Conservation (phyloP, 1,140 invertebrate species). For the Coelopa frigida region DNA sequence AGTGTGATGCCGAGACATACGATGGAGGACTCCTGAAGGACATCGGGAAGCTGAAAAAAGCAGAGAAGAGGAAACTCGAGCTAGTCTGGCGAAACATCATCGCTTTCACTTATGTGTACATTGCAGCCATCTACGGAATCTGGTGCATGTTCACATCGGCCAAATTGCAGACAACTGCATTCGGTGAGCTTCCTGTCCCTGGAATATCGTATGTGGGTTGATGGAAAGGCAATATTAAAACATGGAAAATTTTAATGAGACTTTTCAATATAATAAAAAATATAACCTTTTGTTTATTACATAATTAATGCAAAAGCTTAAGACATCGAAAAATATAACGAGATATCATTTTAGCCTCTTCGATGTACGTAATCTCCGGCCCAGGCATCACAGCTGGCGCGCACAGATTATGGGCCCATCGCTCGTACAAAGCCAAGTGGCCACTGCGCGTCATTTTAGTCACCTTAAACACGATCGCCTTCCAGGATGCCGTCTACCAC, state of each 20-base stretch:
- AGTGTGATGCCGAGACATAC: background rate
- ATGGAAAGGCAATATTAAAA: background rate
- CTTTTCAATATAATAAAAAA: too few species aligned
- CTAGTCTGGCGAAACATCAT: background rate
- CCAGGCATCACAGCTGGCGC: constrained; percentile 88
- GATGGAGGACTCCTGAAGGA: background rate
- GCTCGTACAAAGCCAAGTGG: constrained; percentile 88
- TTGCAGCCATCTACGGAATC: constrained; percentile 71
- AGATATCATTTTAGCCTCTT: constrained; percentile 50
- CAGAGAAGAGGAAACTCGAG: background rate
- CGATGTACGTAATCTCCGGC: constrained; percentile 63
- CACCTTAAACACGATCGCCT: constrained; percentile 75
- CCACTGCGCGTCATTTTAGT: constrained; percentile 73
- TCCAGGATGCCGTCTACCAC: constrained; percentile 88
- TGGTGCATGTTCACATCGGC: constrained; percentile 69
- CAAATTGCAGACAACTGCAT: constrained; percentile 63
- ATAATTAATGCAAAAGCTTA: background rate
- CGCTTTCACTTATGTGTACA: constrained; percentile 56
- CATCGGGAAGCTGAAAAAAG: background rate
- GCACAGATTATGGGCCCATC: constrained; percentile 90
- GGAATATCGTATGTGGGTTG: too few species aligned
- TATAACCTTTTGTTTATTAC: too few species aligned
- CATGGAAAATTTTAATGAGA: background rate
- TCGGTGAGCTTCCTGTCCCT: constrained; percentile 65
- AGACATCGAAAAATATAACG: background rate